Evolutionary conservation across 2,113 vertebrate genomes (phyloP), one percentile per base, ranked within the genome.

Genomic region (Ancistrus triradiatus): DNA sequence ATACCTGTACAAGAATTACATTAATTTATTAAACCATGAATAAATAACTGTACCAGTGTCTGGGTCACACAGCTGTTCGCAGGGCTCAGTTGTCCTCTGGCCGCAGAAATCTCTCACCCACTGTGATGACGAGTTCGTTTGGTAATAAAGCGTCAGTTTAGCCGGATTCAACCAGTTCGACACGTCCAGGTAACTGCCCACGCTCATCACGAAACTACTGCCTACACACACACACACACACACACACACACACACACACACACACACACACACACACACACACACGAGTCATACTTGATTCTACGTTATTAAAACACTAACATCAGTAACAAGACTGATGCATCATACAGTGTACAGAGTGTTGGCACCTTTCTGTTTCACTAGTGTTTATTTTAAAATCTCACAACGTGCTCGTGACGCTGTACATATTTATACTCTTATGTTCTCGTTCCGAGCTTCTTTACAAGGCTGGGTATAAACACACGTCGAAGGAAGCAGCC

Each of bases 141-240:
- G 95, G 62, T 97, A 96, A 83, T 94, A 99, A 18, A 99, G 81
- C 14, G 91, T 94, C 28, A 99, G 84, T 77, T 95, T 95, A 67
- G 96, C 94, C 1, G 96, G 96, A 76, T 99, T 99, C 17, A 99
- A 77, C 96, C 96, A 99, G 77, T 98, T 95, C 0, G 95, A 98
- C 52, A 96, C 90, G 66, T 99, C 96, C 86, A 99, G 75, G 84
- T 91, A 96, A 81, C 95, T 97, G 42, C 95, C 96, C 81, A 93
- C 92, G 0, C 93, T 95, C 74, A 99, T 92, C 59, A 99, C 96
- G 8, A 99, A 98, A 82, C 95, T 98, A 83, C 96, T 99, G 42
- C 96, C 95, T 99, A 74, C 2, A 60, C 22, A 59, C 63, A 62
- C 31, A 77, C 33, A 40, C 6, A 53, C 5, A 55, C 2, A 49